Base-by-base conservation (phyloP, 2,888 invertebrate species). In the Lamproptera curius region DNA sequence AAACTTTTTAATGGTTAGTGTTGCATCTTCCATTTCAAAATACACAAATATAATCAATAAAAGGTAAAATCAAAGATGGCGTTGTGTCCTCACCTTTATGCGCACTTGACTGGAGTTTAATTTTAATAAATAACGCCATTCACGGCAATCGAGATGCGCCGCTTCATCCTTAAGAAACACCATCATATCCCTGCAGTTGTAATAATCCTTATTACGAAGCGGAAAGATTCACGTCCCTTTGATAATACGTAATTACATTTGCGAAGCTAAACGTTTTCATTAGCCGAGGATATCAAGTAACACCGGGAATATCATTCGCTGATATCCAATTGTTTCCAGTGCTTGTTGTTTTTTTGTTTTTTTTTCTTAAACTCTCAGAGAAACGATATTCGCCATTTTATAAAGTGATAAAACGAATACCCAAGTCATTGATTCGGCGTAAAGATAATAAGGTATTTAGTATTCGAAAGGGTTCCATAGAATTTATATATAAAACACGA, bases 51-150 rank as follows among this genome's bases (percentile, higher is more conserved):
- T n/a, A n/a, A n/a, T n/a, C n/a, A n/a, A n/a, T n/a, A n/a, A n/a
- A n/a, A n/a, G n/a, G n/a, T n/a, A n/a, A n/a, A n/a, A n/a, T n/a
- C n/a, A n/a, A n/a, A 50, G 36, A 46, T 39, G 42, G 51, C 49
- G 66, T 68, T 69, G 61, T 65, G 58, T 61, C 48, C 62, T 58
- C 15, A 46, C 37, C 58, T 55, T 58, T 54, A 56, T 50, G 62
- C 51, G 61, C 62, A 61, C 58, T 59, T n/a, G n/a, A n/a, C n/a
- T n/a, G n/a, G n/a, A n/a, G n/a, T 65, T 67, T 67, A 70, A 71
- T 68, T 67, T 70, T 69, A 72, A 73, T 71, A 72, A 73, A 73
- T 73, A 70, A 68, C 70, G 70, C 67, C 72, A 68, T 76, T 67
- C 65, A 53, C 64, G 60, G 69, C 69, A 67, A 74, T 69, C 73